Percentiles rank a stretch among this genome's conserved stretches.
Conservation (phyloP, 2,113 vertebrate species). For the Gnathonemus echidnorhynchus region DNA sequence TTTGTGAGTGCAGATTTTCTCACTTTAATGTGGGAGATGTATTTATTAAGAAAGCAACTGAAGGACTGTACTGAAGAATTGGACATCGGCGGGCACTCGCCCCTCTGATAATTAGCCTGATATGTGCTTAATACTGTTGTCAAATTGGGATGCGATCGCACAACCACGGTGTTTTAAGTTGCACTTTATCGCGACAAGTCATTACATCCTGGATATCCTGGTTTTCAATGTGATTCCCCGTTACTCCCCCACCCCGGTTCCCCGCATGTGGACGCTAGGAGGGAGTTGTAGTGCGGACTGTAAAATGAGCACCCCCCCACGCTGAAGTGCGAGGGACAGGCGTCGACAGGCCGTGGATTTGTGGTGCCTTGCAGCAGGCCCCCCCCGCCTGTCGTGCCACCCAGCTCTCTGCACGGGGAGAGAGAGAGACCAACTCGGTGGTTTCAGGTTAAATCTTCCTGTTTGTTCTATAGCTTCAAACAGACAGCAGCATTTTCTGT, state of each 20-base stretch:
- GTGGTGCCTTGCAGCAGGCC: neutral
- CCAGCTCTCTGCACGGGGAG: neutral
- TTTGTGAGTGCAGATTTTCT: neutral
- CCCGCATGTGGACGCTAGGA: slow-evolving; percentile 2
- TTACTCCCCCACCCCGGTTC: neutral
- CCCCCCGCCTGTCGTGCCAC: neutral
- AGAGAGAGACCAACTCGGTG: neutral
- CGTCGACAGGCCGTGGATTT: neutral
- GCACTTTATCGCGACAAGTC: slow-evolving; percentile 25
- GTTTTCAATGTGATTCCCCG: neutral
- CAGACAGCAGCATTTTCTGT: slow-evolving; percentile 39
- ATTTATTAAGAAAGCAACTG: neutral
- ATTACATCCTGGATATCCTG: slow-evolving; percentile 4
- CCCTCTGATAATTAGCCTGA: slow-evolving; percentile 39
- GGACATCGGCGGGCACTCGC: slow-evolving; percentile 41
- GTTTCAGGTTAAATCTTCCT: slow-evolving; percentile 1
- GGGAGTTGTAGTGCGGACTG: neutral
- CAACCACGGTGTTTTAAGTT: slow-evolving; percentile 37
- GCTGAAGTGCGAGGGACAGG: neutral
- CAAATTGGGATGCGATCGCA: slow-evolving; percentile 38
- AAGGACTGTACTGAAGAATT: slow-evolving; percentile 38
- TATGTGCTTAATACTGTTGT: slow-evolving; percentile 47
- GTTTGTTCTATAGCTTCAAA: slow-evolving; percentile 33
- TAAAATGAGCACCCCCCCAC: neutral
- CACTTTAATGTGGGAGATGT: neutral